Conservation (phyloP, 2,797 vertebrate species). For the Perodicticus potto region DNA sequence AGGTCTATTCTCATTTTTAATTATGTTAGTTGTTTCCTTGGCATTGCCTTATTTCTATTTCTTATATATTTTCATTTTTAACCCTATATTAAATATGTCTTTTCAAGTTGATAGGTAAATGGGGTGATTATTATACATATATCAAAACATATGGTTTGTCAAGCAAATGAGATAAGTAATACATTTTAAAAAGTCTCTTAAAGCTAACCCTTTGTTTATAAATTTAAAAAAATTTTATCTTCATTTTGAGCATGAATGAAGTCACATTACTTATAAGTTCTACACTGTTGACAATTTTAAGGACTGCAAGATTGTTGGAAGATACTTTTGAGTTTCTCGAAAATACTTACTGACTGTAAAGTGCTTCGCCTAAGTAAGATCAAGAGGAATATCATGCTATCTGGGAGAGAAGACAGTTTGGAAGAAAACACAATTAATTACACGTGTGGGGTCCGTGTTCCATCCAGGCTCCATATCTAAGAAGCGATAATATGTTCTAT, state of each 20-base stretch:
- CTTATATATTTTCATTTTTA: too few relatives aligned
- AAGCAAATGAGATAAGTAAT: too few relatives aligned
- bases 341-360: constrained; percentile 33
- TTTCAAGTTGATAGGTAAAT: too few relatives aligned
- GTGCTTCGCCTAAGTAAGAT: constrained; percentile 9
- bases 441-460: neutral
- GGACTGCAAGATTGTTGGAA: neutral
- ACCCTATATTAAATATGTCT: too few relatives aligned
- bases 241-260: constrained; percentile 24
- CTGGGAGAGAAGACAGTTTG: neutral
- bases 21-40: too few relatives aligned
- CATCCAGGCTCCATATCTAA: neutral
- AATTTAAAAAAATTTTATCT: neutral
- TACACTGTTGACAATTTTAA: constrained; percentile 1
- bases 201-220: neutral
- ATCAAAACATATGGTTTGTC: too few relatives aligned
- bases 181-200: neutral
- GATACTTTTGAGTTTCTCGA: constrained; percentile 11
- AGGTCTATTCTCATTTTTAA: too few relatives aligned
- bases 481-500: neutral
- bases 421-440: neutral
- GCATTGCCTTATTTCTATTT: too few relatives aligned
- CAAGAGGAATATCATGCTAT: neutral
- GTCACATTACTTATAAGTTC: constrained; percentile 42
- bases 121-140: too few relatives aligned